These are phyloP conservation scores for Acleris cristana DNA, from an alignment of 2,888 invertebrate species.

Conservation along the genomic window DNA sequence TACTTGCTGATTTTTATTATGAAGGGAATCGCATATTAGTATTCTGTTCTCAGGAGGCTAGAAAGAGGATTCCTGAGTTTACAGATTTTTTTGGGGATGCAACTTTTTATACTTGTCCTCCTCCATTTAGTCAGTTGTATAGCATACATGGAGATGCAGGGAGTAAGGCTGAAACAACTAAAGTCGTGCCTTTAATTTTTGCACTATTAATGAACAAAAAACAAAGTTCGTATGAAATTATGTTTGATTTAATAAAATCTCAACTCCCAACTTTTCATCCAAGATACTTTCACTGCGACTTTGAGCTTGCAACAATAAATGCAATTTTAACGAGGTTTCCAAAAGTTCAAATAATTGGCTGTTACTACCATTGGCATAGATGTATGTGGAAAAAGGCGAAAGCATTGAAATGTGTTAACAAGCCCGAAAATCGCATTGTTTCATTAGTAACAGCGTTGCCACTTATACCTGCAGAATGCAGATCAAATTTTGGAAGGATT, in stretches of 20 bases:
- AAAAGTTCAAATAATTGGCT: conserved; percentile 5
- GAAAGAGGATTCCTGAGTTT: background rate
- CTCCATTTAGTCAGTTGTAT: conserved; percentile 3
- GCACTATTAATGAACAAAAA: conserved; percentile 5
- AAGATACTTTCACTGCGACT: conserved; percentile 5
- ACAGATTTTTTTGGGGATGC: conserved; percentile 2
- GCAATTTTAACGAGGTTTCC: background rate
- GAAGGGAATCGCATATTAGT: background rate
- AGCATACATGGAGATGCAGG: conserved; percentile 22
- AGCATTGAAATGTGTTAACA: background rate
- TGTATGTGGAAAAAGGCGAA: conserved; percentile 13
- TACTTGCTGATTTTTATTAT: conserved; percentile 3
- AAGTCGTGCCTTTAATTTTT: conserved; percentile 3
- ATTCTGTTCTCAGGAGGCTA: background rate
- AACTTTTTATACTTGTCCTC: background rate
- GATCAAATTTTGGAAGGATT: background rate
- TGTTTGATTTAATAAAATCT: conserved; percentile 1
- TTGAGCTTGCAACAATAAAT: conserved; percentile 3
- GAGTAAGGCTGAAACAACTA: background rate
- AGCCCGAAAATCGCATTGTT: background rate
- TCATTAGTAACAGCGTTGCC: background rate
- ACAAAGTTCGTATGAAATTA: conserved; percentile 4
- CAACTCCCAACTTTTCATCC: conserved; percentile 9
- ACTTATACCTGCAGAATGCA: background rate
- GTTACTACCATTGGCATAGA: conserved; percentile 13